Evolutionary conservation across 1,140 invertebrate species (phyloP).

Genomic region (Delia radicum): DNA sequence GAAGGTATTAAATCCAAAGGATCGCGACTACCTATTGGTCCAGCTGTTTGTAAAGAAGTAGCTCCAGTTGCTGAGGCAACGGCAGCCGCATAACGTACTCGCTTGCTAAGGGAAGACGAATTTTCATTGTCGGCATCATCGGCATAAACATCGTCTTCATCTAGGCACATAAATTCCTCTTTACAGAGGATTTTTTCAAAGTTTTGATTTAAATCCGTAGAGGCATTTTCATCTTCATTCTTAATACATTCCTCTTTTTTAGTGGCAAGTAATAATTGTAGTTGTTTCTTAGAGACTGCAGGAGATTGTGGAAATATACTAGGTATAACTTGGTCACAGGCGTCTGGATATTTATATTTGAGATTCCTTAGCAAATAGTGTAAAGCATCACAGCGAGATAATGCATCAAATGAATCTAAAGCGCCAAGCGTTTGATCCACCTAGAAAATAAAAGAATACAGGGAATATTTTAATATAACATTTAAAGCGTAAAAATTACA

Average conservation of each 20-base stretch:
- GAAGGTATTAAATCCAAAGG: constrained; percentile 47
- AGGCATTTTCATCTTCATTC: constrained; percentile 35
- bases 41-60: not conserved
- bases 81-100: constrained; percentile 30
- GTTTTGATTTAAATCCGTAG: constrained; percentile 54
- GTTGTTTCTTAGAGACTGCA: constrained; percentile 27
- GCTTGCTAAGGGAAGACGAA: constrained; percentile 43
- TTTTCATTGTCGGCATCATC: constrained; percentile 40
- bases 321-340: constrained; percentile 51
- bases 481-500: no score
- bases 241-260: constrained; percentile 45
- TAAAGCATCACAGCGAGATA: constrained; percentile 51
- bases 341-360: constrained; percentile 52
- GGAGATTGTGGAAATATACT: constrained; percentile 39
- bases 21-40: constrained; percentile 30
- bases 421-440: constrained; percentile 51
- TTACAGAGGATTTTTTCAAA: constrained; percentile 54
- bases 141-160: constrained; percentile 41
- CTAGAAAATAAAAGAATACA: constrained; percentile 33
- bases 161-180: constrained; percentile 51
- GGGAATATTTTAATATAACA: no score
- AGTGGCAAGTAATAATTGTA: constrained; percentile 37
- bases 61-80: constrained; percentile 16
- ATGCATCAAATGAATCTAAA: constrained; percentile 44
- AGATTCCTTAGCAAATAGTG: constrained; percentile 49